A percentile compares a stretch with the other conserved stretches of the same genome.
phyloP scores from a whole-genome alignment of 1,140 invertebrate genomes.

The Scaptomyza hsui region DNA sequence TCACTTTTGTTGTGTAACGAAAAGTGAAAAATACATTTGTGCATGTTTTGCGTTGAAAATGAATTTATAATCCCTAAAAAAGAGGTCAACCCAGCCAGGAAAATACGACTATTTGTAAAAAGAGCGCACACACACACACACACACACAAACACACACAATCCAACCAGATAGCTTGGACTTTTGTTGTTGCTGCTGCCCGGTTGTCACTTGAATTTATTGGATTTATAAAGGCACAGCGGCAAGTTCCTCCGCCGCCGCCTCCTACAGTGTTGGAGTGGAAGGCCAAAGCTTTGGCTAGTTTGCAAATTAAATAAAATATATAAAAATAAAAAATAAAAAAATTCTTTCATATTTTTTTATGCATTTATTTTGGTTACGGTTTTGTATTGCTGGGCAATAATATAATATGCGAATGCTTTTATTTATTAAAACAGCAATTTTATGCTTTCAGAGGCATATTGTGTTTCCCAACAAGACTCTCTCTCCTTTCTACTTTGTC shows the following conservation, averaged over 20 bases:
- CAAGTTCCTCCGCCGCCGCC: too few relatives aligned
- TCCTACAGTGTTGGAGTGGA: background rate
- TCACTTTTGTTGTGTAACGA: constrained; percentile 13
- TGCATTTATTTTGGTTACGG: background rate
- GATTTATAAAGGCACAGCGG: constrained; percentile 30
- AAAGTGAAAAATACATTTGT: constrained; percentile 48
- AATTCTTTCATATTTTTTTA: background rate
- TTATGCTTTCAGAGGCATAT: constrained; percentile 37
- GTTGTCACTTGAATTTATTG: constrained; percentile 47
- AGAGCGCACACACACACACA: background rate
- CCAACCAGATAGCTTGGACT: constrained; percentile 5
- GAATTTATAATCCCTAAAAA: constrained; percentile 73
- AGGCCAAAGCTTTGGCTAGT: background rate
- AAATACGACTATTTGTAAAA: constrained; percentile 52
- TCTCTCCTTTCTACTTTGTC: too few relatives aligned
- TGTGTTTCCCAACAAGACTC: constrained; percentile 19
- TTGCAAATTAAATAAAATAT: constrained; percentile 34
- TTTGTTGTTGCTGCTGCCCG: constrained; percentile 2
- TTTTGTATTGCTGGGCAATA: constrained; percentile 28
- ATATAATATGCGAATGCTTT: constrained; percentile 48
- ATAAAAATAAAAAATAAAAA: background rate
- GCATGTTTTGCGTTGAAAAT: constrained; percentile 64
- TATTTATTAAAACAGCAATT: constrained; percentile 52
- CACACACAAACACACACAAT: background rate
- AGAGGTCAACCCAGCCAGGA: constrained; percentile 43